Evolutionary conservation across 2,113 vertebrate genomes (phyloP), one percentile per base, ranked within the genome.

Genomic region (Apteryx owenii): DNA sequence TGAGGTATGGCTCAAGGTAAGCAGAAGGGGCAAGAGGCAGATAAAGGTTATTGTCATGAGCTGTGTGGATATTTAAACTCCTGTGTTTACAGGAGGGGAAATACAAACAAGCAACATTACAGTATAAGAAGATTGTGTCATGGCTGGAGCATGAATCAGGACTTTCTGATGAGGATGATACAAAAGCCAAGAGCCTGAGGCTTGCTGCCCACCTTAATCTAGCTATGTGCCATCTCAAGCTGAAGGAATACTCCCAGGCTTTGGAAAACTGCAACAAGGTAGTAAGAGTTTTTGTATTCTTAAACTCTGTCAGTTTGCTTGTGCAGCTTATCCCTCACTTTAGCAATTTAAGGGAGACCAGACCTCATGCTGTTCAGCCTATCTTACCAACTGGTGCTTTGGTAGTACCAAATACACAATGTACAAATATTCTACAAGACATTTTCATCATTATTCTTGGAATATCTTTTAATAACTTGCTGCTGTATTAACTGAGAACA

Each of bases 191-290:
- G 95, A 97, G 98, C 4, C 96, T 99, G 87, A 98, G 98, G 26
- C 98, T 99, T 82, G 99, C 99, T 76, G 99, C 99, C 40, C 98
- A 99, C 95, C 98, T 99, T 80, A 99, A 99, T 96, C 93, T 99
- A 96, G 99, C 99, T 78, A 99, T 99, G 99, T 99, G 99, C 97
- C 99, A 98, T 94, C 98, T 99, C 70, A 99, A 99, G 94, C 95
- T 99, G 20, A 99, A 99, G 54, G 99, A 99, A n/a, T 98, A 98
- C 75, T 98, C 95, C 6, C 98, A 97, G n/a, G 99, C 99, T 75
- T 95, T 99, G 17, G 99, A 99, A 60, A 99, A 97, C 96, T 99
- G 99, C 97, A 98, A 99, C 93, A 99, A 99, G 99, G 99, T 99
- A 98, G 85, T 86, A 54, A 65, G 53, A 33, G 3, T 77, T 70